Evolutionary conservation across 2,113 vertebrate genomes (phyloP).

Genomic region (Syngnathus scovelli): DNA sequence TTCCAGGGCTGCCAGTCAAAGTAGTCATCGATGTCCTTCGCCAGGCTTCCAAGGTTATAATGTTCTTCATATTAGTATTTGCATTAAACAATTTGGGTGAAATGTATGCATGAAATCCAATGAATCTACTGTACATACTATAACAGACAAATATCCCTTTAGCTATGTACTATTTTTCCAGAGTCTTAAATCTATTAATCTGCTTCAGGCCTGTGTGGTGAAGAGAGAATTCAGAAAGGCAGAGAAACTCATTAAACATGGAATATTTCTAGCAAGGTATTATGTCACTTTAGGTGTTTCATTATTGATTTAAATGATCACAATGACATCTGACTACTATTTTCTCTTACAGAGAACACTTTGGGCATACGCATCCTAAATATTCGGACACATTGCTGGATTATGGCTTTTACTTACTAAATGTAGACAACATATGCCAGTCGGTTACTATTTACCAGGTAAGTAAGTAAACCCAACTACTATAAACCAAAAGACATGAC

Average conservation of each 20-base stretch:
- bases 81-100: neutral
- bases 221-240: conserved; percentile 98
- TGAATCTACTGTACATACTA: neutral
- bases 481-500: too few relatives aligned
- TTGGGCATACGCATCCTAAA: conserved; percentile 97
- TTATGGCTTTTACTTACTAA: conserved; percentile 98
- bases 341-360: conserved; percentile 85
- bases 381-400: conserved; percentile 97
- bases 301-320: neutral
- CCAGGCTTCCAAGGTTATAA: conserved; percentile 90
- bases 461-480: neutral
- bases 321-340: neutral
- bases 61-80: neutral
- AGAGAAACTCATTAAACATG: conserved; percentile 97
- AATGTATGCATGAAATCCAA: neutral
- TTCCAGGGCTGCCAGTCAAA: conserved; percentile 88
- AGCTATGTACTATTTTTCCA: neutral
- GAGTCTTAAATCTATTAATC: neutral
- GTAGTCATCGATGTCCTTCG: conserved; percentile 96
- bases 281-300: neutral
- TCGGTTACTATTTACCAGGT: conserved; percentile 99
- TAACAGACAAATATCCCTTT: too few relatives aligned
- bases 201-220: conserved; percentile 89
- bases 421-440: conserved; percentile 98
- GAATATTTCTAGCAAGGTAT: conserved; percentile 93